Conservation (phyloP, 2,113 vertebrate species). For the Oreocharis arfaki region DNA sequence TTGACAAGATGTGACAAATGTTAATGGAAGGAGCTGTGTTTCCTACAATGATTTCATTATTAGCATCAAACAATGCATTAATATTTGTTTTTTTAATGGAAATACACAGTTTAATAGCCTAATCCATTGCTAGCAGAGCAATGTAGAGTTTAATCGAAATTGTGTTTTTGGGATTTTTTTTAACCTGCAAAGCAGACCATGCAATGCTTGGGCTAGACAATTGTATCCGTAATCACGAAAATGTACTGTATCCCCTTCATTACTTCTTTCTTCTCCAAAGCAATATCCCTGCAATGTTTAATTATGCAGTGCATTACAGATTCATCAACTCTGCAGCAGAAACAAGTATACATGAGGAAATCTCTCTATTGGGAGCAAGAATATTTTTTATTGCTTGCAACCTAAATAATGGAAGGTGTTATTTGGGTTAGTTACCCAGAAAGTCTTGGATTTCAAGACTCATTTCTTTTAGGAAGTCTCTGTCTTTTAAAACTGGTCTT, state of each 20-base stretch:
- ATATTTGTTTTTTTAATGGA: slow-evolving; percentile 41
- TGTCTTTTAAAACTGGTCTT: background rate
- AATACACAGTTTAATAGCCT: slow-evolving; percentile 8
- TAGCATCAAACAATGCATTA: slow-evolving; percentile 30
- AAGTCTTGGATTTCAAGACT: background rate
- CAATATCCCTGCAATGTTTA: background rate
- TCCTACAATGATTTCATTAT: slow-evolving; percentile 15
- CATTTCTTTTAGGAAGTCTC: background rate
- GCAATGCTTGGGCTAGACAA: background rate
- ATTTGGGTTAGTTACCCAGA: background rate
- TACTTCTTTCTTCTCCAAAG: background rate
- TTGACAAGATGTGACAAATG: background rate
- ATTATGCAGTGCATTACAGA: slow-evolving; percentile 13
- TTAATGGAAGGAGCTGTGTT: background rate
- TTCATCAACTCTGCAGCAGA: background rate
- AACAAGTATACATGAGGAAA: background rate
- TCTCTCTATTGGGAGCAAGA: background rate
- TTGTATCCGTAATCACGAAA: background rate
- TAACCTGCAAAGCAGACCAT: background rate
- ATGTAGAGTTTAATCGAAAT: background rate
- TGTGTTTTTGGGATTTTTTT: background rate
- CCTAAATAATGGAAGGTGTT: background rate
- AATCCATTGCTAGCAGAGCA: background rate
- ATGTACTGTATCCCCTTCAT: background rate
- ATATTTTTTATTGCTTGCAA: background rate